These are phyloP conservation scores for Dromiciops gliroides DNA, from an alignment of 2,113 vertebrate species.

Conservation along the genomic window DNA sequence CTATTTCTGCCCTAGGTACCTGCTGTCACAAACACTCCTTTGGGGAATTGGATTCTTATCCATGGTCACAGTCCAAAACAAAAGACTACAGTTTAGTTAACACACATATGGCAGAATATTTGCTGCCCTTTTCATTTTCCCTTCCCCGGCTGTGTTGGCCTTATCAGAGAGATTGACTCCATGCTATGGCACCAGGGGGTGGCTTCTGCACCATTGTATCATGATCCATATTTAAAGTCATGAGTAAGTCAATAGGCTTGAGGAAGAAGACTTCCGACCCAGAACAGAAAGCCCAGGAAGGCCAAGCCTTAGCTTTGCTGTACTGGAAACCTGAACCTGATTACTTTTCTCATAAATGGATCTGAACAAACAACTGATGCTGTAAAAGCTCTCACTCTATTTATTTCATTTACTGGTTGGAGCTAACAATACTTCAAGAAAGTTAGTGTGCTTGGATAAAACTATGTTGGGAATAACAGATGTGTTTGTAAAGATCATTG, in stretches of 20 bases:
- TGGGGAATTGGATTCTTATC: neutral
- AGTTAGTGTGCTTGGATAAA: conserved; percentile 55
- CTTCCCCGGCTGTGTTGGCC: neutral
- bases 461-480: conserved; percentile 23
- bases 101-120: neutral
- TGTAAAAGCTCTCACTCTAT: accelerated
- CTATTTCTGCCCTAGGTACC: neutral
- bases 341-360: conserved; percentile 36
- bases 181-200: neutral
- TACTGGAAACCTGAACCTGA: conserved; percentile 29
- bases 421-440: conserved; percentile 26
- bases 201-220: conserved; percentile 10
- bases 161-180: neutral
- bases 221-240: conserved; percentile 46
- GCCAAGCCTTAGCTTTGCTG: conserved; percentile 48
- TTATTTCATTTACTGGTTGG: neutral
- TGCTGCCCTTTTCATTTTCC: neutral
- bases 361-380: conserved; percentile 46
- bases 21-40: accelerated
- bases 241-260: neutral
- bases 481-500: conserved; percentile 54
- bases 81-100: too few species aligned
- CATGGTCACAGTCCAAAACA: neutral
- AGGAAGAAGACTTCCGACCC: neutral
- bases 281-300: conserved; percentile 76